Percentiles rank a stretch among this genome's conserved stretches.
Evolutionary conservation across 2,113 vertebrate species (phyloP).

Genomic region (Anseranas semipalmata): DNA sequence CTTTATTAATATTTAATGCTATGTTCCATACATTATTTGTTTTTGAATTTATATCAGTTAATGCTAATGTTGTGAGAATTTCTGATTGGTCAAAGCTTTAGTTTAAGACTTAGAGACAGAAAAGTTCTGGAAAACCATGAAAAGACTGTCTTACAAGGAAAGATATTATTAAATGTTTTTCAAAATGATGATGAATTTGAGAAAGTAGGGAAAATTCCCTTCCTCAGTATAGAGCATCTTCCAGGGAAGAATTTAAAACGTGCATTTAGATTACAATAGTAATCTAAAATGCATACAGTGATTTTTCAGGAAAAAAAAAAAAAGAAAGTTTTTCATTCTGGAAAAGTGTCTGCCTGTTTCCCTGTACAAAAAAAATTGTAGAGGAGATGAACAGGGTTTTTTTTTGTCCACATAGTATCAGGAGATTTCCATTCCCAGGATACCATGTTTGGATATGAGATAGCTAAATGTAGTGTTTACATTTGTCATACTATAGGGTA

Average conservation of each 20-base stretch:
- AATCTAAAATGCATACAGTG: not conserved
- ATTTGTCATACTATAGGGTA: not conserved
- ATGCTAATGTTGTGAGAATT: not conserved
- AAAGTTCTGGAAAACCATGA: not conserved
- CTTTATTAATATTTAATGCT: not conserved
- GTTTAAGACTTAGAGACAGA: not conserved
- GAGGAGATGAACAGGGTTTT: not conserved
- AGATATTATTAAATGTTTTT: not conserved
- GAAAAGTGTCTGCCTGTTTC: conserved; percentile 29
- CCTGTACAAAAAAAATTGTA: conserved; percentile 1
- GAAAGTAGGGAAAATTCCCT: not conserved
- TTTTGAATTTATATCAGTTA: not conserved
- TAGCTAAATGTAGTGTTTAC: not conserved
- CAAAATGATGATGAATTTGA: not conserved
- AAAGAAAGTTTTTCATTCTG: conserved; percentile 17
- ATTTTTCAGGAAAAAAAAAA: not conserved
- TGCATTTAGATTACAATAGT: not conserved
- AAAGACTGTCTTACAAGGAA: not conserved
- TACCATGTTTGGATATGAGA: conserved; percentile 13
- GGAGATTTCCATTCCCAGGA: conserved; percentile 12
- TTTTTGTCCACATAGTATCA: conserved; percentile 4
- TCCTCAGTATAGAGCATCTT: not conserved
- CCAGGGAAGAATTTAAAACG: not conserved
- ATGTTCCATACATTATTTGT: not conserved
- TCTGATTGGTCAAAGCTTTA: not conserved